These are phyloP conservation scores for Cydia fagiglandana DNA, from an alignment of 1,140 invertebrate species.

Conservation along the genomic window DNA sequence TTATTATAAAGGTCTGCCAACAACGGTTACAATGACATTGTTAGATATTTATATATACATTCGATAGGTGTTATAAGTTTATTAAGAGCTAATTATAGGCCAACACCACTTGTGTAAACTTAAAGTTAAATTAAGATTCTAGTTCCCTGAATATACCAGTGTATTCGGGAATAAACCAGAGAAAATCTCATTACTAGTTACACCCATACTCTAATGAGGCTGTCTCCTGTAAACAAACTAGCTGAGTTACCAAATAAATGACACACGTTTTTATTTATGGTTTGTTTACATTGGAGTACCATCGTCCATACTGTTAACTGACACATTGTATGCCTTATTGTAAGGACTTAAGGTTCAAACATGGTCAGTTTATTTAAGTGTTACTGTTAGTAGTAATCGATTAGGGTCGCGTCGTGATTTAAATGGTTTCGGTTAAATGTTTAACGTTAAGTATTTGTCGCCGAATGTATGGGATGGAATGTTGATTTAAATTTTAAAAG, in stretches of 20 bases:
- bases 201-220: constrained; percentile 42
- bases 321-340: too few species aligned
- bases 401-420: constrained; percentile 1
- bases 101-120: too few species aligned
- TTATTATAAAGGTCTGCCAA: too few species aligned
- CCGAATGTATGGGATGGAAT: neutral
- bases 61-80: too few species aligned
- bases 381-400: neutral
- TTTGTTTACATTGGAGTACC: constrained; percentile 10
- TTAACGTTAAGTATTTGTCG: too few species aligned
- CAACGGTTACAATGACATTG: too few species aligned
- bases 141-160: neutral
- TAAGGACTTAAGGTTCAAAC: too few species aligned
- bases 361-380: too few species aligned
- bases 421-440: neutral
- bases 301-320: too few species aligned
- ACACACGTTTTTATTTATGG: constrained; percentile 20
- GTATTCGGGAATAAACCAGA: neutral
- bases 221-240: constrained; percentile 46
- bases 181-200: constrained; percentile 19
- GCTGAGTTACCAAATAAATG: constrained; percentile 20
- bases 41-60: too few species aligned
- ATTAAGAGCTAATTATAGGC: too few species aligned
- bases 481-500: neutral
- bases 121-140: too few species aligned